Conservation (phyloP, 2,888 invertebrate species). For the Epistrophe eligans region DNA sequence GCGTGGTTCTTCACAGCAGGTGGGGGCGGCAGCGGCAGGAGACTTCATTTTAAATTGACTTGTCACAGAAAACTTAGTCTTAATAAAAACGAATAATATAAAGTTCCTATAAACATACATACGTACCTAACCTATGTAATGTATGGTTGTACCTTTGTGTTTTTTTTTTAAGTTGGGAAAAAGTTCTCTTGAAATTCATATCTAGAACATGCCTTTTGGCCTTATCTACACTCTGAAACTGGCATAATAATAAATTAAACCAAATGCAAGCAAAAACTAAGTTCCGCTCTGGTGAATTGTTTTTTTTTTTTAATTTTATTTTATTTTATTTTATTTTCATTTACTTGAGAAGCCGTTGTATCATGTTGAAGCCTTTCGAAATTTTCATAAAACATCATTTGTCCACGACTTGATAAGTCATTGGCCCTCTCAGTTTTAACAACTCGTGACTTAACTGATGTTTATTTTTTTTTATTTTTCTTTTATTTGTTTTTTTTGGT, state of each 20-base stretch:
- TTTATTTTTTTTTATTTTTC: conserved; percentile 16
- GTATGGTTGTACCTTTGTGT: not conserved
- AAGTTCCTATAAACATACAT: not conserved
- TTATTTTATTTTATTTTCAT: too few relatives aligned
- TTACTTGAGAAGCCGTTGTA: conserved; percentile 27
- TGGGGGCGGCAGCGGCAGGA: conserved; percentile 29
- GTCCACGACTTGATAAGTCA: conserved; percentile 63
- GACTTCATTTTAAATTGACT: conserved; percentile 74
- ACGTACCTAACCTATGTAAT: not conserved
- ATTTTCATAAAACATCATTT: conserved; percentile 75
- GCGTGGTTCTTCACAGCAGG: conserved; percentile 72
- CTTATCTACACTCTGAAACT: conserved; percentile 63
- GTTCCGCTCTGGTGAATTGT: conserved; percentile 69
- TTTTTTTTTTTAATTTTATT: not conserved
- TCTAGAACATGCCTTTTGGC: conserved; percentile 65
- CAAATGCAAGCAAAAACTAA: conserved; percentile 66
- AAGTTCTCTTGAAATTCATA: conserved; percentile 60
- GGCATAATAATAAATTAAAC: conserved; percentile 73
- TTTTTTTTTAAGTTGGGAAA: conserved; percentile 38
- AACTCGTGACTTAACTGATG: conserved; percentile 21
- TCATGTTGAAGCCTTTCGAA: conserved; percentile 63
- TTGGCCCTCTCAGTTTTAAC: conserved; percentile 45
- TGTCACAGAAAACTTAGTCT: conserved; percentile 67
- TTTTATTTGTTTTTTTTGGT: conserved; percentile 46
- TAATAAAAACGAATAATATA: not conserved